These are phyloP conservation scores for Lithobius niger DNA, from an alignment of 1,140 invertebrate species.

Conservation along the genomic window DNA sequence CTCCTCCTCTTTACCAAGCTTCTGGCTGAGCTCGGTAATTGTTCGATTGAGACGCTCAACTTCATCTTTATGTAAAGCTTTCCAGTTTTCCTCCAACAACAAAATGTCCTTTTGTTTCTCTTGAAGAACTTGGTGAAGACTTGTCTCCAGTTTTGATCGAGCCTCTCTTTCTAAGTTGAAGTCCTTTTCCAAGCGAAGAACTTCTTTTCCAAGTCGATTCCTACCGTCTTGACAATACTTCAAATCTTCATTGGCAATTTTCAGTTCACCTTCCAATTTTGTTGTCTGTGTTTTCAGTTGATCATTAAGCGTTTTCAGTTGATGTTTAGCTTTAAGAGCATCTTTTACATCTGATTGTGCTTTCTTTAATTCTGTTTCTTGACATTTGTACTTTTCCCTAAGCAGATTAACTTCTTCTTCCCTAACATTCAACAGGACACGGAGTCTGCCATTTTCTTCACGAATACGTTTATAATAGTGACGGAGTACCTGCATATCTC, in stretches of 20 bases:
- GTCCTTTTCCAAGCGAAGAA: background rate
- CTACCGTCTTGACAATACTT: background rate
- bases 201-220: conserved; percentile 1
- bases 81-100: conserved; percentile 1
- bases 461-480: background rate
- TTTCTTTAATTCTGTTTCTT: background rate
- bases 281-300: background rate
- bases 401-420: background rate
- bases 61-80: background rate
- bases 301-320: background rate
- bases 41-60: background rate
- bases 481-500: background rate
- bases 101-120: conserved; percentile 1
- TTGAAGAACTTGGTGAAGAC: background rate
- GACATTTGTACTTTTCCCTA: conserved; percentile 1
- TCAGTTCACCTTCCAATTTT: background rate
- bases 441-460: background rate
- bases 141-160: background rate
- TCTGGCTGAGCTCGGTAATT: background rate
- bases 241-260: background rate
- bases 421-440: background rate
- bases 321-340: background rate
- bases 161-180: conserved; percentile 2
- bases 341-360: background rate
- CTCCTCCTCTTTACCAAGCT: background rate